A percentile compares a stretch with the other conserved stretches of the same genome.
Evolutionary conservation across 2,888 invertebrate species (phyloP).

Genomic region (Serripes groenlandicus): DNA sequence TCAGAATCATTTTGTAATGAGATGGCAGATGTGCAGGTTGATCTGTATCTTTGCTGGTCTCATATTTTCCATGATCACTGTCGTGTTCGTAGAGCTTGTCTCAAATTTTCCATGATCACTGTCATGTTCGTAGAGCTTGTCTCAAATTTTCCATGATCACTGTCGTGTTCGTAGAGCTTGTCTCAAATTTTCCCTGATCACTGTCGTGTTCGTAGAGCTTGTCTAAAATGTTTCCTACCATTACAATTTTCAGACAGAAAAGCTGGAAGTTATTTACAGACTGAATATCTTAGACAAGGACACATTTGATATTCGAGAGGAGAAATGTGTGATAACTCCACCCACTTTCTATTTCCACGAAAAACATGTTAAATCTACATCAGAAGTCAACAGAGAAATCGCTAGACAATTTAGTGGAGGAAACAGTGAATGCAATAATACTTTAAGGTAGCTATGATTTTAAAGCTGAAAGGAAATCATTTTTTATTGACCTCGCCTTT

Average conservation of each 20-base stretch:
- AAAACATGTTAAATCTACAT: slow-evolving; percentile 65
- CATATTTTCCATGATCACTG: too few species aligned
- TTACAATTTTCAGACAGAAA: slow-evolving; percentile 64
- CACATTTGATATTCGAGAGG: slow-evolving; percentile 60
- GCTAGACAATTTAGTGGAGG: slow-evolving; percentile 75
- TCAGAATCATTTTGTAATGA: too few species aligned
- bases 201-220: too few species aligned
- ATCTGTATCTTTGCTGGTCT: too few species aligned
- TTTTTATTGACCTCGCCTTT: not conserved
- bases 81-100: too few species aligned
- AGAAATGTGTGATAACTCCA: slow-evolving; percentile 75
- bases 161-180: too few species aligned
- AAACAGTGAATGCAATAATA: slow-evolving; percentile 44
- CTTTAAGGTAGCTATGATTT: slow-evolving; percentile 21
- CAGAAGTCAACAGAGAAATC: slow-evolving; percentile 79
- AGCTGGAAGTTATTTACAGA: slow-evolving; percentile 77
- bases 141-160: too few species aligned
- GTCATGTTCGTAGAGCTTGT: too few species aligned
- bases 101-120: too few species aligned
- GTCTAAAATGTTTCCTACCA: too few species aligned
- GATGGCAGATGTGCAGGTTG: too few species aligned
- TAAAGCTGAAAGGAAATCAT: not conserved
- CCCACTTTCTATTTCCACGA: slow-evolving; percentile 77
- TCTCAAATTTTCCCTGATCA: too few species aligned
- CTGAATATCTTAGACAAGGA: slow-evolving; percentile 68